A percentile compares a stretch with the other conserved stretches of the same genome.
Conservation (phyloP, 2,888 invertebrate species). For the Heliconius sara region DNA sequence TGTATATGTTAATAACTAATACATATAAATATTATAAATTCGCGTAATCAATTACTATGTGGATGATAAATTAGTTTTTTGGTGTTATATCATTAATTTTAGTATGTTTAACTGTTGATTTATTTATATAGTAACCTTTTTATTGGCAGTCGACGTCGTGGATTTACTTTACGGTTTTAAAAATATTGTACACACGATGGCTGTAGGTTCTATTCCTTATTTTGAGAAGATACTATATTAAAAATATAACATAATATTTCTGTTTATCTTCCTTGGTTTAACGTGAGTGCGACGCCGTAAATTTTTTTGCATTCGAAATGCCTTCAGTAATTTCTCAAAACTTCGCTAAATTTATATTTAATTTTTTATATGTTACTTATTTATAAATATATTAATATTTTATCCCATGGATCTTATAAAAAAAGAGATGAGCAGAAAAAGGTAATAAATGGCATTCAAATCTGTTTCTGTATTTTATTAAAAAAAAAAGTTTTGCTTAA, state of each 20-base stretch:
- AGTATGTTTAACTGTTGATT: conserved; percentile 4
- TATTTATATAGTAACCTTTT: not conserved
- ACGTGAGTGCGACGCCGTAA: not conserved
- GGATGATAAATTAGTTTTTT: conserved; percentile 22
- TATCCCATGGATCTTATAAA: not conserved
- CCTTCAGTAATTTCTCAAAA: no score
- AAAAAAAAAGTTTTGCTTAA: not conserved
- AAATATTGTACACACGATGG: not conserved
- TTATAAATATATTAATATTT: not conserved
- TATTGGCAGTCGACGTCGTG: not conserved
- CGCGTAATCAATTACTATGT: conserved; percentile 18
- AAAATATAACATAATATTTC: not conserved
- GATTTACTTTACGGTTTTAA: not conserved
- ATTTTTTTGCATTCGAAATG: no score
- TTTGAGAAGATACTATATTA: not conserved
- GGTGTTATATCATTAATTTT: conserved; percentile 28
- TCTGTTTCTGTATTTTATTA: not conserved
- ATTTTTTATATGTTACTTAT: not conserved
- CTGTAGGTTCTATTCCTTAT: not conserved
- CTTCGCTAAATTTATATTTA: not conserved
- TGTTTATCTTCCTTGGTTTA: not conserved
- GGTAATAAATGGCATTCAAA: accelerated
- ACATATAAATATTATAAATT: conserved; percentile 22
- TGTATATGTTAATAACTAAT: not conserved
- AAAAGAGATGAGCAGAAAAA: no score